phyloP scores from a whole-genome alignment of 2,797 vertebrate genomes.

The Lates japonicus region DNA sequence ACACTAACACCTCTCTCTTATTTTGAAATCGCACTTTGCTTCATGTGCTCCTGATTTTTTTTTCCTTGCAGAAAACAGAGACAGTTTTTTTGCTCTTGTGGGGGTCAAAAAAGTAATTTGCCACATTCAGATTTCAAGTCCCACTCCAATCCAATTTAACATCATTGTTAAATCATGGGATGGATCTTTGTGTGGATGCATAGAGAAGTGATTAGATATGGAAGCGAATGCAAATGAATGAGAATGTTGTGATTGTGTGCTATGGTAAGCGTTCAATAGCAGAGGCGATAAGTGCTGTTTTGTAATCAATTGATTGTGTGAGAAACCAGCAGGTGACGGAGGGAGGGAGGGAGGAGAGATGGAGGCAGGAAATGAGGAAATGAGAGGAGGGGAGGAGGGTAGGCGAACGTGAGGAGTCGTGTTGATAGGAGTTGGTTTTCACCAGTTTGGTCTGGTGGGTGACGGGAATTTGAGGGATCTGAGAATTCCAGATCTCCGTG shows the following conservation, averaged over 20 bases:
- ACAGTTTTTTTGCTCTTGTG: neutral
- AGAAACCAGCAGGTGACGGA: constrained; percentile 70
- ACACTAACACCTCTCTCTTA: constrained; percentile 1
- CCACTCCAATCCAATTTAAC: constrained; percentile 9
- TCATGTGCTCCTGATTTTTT: neutral
- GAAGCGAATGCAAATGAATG: constrained; percentile 52
- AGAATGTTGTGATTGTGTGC: constrained; percentile 62
- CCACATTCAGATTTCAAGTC: constrained; percentile 10
- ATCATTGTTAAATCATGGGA: constrained; percentile 7
- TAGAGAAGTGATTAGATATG: constrained; percentile 28
- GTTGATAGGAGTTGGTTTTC: constrained; percentile 44
- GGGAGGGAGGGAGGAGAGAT: constrained; percentile 40
- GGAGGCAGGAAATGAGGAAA: constrained; percentile 49
- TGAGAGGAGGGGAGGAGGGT: constrained; percentile 30
- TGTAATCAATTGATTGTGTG: constrained; percentile 79
- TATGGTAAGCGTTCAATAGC: constrained; percentile 44
- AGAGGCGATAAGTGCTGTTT: constrained; percentile 54
- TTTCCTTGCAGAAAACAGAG: neutral
- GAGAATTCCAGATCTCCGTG: neutral
- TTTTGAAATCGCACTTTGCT: constrained; percentile 14
- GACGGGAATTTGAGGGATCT: constrained; percentile 3
- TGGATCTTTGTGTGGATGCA: neutral
- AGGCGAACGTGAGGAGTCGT: constrained; percentile 39
- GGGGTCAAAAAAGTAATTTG: constrained; percentile 17
- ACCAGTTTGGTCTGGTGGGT: constrained; percentile 40